A percentile compares a stretch with the other conserved stretches of the same genome.
These are phyloP conservation scores for Leptogaster cylindrica DNA, from an alignment of 2,888 invertebrate species.

Conservation along the genomic window DNA sequence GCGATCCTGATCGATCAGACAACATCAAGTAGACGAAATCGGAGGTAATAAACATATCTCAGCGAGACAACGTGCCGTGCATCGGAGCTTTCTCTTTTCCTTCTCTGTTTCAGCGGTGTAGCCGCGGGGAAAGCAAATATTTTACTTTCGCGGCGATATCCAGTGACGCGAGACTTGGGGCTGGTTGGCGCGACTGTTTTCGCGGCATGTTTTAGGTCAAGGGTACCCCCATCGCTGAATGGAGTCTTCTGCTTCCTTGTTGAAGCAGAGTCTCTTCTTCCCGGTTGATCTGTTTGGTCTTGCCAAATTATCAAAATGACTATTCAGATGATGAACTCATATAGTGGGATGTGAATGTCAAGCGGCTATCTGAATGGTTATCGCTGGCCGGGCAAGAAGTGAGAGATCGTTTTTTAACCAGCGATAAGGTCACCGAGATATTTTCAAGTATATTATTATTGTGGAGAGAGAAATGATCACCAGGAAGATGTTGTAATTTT, in stretches of 20 bases:
- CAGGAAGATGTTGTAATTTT: not conserved
- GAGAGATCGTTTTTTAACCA: slow-evolving; percentile 7
- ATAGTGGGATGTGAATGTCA: slow-evolving; percentile 30
- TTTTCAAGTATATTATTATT: not conserved
- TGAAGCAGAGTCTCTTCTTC: not conserved
- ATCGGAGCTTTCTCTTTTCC: slow-evolving; percentile 28
- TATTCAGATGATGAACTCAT: slow-evolving; percentile 28
- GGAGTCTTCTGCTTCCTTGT: slow-evolving; percentile 2
- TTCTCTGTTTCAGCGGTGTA: not conserved
- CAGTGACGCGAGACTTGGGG: too few species aligned
- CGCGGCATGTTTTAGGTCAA: slow-evolving; percentile 43
- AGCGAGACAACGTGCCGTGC: too few species aligned
- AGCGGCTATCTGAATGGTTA: slow-evolving; percentile 17
- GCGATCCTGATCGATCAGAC: too few species aligned
- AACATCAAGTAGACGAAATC: too few species aligned
- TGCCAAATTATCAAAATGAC: slow-evolving; percentile 22
- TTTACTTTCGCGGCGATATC: slow-evolving; percentile 20
- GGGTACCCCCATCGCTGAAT: slow-evolving; percentile 39
- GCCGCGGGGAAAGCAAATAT: slow-evolving; percentile 36
- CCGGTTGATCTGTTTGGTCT: not conserved
- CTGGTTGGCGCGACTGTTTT: not conserved
- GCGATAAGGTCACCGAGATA: slow-evolving; percentile 31
- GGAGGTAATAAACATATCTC: too few species aligned
- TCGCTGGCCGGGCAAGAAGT: slow-evolving; percentile 10
- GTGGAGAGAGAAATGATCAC: too few species aligned